Conservation (phyloP, 2,888 invertebrate genomes). For the Dynastes maya region DNA sequence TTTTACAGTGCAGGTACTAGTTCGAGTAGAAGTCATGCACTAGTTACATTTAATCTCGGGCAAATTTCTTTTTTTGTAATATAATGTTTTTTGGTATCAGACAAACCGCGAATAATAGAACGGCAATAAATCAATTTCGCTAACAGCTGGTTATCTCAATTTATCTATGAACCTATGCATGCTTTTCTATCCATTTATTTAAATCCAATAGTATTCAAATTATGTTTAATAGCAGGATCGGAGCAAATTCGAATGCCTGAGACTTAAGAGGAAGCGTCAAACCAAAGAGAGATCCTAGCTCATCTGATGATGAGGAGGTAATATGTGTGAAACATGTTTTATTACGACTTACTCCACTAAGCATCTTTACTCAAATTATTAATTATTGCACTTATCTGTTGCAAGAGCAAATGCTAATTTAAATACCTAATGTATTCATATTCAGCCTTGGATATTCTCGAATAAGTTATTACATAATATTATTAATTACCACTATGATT, state of each 20-base stretch:
- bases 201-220: not conserved
- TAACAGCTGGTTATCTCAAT: not conserved
- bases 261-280: conserved; percentile 23
- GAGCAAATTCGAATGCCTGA: conserved; percentile 38
- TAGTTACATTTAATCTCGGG: conserved; percentile 7
- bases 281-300: not conserved
- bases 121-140: not conserved
- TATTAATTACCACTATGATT: too few relatives aligned
- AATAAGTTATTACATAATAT: too few relatives aligned
- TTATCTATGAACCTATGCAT: too few relatives aligned
- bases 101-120: not conserved
- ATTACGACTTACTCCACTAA: conserved; percentile 6
- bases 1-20: too few relatives aligned
- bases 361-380: not conserved
- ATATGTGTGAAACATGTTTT: conserved; percentile 4
- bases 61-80: conserved; percentile 14
- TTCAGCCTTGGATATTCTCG: too few relatives aligned
- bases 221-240: conserved; percentile 31
- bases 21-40: conserved; percentile 24
- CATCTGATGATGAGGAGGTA: conserved; percentile 37
- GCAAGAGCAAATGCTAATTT: not conserved
- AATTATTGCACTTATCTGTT: conserved; percentile 6
- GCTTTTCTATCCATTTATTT: not conserved
- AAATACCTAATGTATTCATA: too few relatives aligned
- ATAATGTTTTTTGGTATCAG: not conserved